Evolutionary conservation across 1,140 invertebrate species (phyloP), one percentile per base, ranked within the genome.

Genomic region (Telenomus remus): DNA sequence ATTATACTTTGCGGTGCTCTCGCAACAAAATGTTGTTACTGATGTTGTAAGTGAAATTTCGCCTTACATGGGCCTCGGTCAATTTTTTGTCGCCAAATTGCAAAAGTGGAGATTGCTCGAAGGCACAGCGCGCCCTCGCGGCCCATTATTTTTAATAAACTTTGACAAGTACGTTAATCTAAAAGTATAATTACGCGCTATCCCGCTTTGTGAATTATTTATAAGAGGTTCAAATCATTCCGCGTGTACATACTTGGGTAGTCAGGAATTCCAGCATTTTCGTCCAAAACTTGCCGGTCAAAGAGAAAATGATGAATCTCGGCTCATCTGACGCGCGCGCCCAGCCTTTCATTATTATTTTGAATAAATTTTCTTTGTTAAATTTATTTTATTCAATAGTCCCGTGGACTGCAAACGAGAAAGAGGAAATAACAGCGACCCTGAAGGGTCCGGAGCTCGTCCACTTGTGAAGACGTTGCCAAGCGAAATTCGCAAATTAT

Each of bases 191-290:
- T 72, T 53, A 64, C 44, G 48, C 54, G 51, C 44, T 47, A 59
- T 64, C 53, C 69, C 19, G 55, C 48, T 64, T 64, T 64, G 47
- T 72, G 69, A 72, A 72, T 72, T 72, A 72, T 72, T 72, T 72
- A 72, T 72, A 72, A 72, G 48, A 14, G 4, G 19, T 27, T 16
- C 13, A 50, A 57, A 57, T 50, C 47, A 37, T 39, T 55, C 48
- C 50, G 14, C 10, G 27, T 39, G 12, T 13, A 1, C 5, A 13
- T 15, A 60, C 33, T 35, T 48, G 19, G 19, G 19, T 27, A 27
- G 19, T 37, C 8, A n/a, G 15, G 15, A 42, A 50, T 60, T 50
- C 50, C 12, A 13, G n/a, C n/a, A 44, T 44, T 44, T 44, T 11
- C 43, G 43, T 13, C n/a, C 37, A 39, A 39, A 39, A 27, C 19